phyloP scores from a whole-genome alignment of 1,140 invertebrate species.

The Streblospio benedicti region DNA sequence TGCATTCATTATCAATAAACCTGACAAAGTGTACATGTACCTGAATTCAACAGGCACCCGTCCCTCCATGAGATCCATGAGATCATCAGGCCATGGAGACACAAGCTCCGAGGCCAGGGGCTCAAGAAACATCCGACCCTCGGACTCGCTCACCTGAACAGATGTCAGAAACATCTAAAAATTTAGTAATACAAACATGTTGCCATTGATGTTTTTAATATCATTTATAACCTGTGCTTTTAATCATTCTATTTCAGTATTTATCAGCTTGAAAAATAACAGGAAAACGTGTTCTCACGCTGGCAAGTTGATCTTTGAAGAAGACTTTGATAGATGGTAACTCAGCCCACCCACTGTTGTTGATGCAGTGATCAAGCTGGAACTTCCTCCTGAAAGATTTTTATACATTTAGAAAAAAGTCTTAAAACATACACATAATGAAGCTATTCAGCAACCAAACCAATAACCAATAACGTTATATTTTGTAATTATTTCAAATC shows the following conservation, averaged over 20 bases:
- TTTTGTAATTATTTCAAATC: too few species aligned
- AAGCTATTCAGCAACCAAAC: not conserved
- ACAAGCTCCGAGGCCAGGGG: slow-evolving; percentile 2
- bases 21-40: not conserved
- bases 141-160: not conserved
- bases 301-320: not conserved
- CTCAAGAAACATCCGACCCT: slow-evolving; percentile 4
- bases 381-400: not conserved
- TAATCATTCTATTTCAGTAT: too few species aligned
- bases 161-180: too few species aligned
- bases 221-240: too few species aligned
- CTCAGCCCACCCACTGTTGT: slow-evolving; percentile 6
- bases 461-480: too few species aligned
- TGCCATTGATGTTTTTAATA: too few species aligned
- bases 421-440: not conserved
- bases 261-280: too few species aligned
- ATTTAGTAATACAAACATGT: too few species aligned
- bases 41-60: not conserved
- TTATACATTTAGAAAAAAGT: not conserved
- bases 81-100: not conserved
- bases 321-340: not conserved
- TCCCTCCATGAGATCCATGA: not conserved
- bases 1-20: too few species aligned
- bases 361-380: not conserved
- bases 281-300: too few species aligned